Evolutionary conservation across 2,797 vertebrate species (phyloP).

Genomic region (Ambastaia sidthimunki): DNA sequence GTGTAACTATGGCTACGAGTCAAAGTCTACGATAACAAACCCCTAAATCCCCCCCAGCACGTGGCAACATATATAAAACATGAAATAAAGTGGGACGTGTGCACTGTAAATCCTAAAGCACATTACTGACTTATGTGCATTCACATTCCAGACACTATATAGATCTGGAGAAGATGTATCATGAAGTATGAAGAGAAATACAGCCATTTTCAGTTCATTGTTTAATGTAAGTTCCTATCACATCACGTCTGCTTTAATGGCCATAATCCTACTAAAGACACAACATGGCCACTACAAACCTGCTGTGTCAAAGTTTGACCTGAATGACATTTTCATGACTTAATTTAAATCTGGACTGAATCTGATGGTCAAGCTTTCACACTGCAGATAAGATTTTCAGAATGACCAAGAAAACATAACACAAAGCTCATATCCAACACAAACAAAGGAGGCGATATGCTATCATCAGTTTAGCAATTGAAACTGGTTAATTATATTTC

Average conservation of each 20-base stretch:
- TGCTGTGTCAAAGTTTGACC: conserved; percentile 35
- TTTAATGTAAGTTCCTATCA: conserved; percentile 11
- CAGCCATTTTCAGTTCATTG: background rate
- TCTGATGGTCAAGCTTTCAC: conserved; percentile 41
- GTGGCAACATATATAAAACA: conserved; percentile 34
- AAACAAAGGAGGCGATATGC: conserved; percentile 38
- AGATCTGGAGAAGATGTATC: conserved; percentile 23
- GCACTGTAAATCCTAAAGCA: conserved; percentile 33
- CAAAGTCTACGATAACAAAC: conserved; percentile 42
- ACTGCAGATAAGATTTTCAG: conserved; percentile 40
- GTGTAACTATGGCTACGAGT: conserved; percentile 45
- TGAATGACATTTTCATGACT: conserved; percentile 55
- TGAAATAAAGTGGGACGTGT: conserved; percentile 14
- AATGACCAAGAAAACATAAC: conserved; percentile 43
- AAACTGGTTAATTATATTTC: conserved; percentile 41
- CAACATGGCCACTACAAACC: conserved; percentile 28
- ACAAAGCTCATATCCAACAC: conserved; percentile 36
- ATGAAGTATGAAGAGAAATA: conserved; percentile 10
- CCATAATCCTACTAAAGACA: conserved; percentile 22
- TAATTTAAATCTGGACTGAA: conserved; percentile 59
- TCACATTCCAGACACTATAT: conserved; percentile 15
- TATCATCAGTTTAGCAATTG: conserved; percentile 47
- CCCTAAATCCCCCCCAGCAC: conserved; percentile 35
- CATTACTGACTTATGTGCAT: conserved; percentile 3
- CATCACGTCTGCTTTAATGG: conserved; percentile 9